phyloP scores from a whole-genome alignment of 2,113 vertebrate species.

The Tetraodon nigroviridis region DNA sequence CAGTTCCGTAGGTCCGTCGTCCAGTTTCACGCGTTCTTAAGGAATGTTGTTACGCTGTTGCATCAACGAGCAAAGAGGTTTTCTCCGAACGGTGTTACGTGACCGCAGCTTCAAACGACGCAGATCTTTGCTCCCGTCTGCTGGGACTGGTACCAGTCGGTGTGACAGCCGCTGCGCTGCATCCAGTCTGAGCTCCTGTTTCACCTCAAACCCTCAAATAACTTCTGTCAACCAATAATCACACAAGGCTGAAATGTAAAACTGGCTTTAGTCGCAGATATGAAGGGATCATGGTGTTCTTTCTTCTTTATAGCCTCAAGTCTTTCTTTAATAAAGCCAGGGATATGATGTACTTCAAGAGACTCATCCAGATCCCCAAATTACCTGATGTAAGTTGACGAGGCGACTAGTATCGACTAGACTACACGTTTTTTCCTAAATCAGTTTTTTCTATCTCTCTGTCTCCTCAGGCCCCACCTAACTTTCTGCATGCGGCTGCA shows the following conservation, averaged over 20 bases:
- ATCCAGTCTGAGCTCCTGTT: too few relatives aligned
- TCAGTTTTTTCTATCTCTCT: neutral
- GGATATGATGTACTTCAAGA: conserved; percentile 95
- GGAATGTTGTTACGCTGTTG: neutral
- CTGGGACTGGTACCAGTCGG: neutral
- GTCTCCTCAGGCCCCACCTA: conserved; percentile 77
- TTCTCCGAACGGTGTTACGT: neutral
- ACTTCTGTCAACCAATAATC: too few relatives aligned
- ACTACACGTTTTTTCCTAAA: neutral
- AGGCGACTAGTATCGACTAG: neutral
- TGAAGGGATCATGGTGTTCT: neutral
- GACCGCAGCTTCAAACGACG: conserved; percentile 19
- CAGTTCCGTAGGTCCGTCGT: conserved; percentile 89
- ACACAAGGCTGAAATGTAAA: too few relatives aligned
- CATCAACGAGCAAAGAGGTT: too few relatives aligned
- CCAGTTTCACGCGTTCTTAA: neutral
- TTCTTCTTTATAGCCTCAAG: conserved; percentile 78
- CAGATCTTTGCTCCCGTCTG: conserved; percentile 24
- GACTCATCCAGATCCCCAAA: conserved; percentile 95
- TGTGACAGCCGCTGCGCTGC: neutral
- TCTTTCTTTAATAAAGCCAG: conserved; percentile 92
- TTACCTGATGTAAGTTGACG: conserved; percentile 85
- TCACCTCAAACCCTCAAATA: too few relatives aligned
- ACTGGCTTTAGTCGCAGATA: neutral
- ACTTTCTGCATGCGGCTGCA: conserved; percentile 90